phyloP scores from a whole-genome alignment of 2,888 invertebrate genomes.

The Drosophila ochracea region DNA sequence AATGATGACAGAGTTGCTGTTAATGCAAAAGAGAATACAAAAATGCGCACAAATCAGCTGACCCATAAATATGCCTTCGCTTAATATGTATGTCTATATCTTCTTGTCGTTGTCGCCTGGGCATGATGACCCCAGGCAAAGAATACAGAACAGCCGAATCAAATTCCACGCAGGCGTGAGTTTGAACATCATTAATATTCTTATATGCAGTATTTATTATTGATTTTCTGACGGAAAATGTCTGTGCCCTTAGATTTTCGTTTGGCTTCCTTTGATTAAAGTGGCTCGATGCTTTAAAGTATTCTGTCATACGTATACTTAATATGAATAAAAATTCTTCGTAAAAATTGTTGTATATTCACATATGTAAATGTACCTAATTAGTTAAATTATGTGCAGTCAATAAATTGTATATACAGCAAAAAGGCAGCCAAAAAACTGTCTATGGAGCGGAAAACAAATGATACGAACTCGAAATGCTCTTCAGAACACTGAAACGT shows the following conservation, averaged over 20 bases:
- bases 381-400: constrained; percentile 59
- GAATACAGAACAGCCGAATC: constrained; percentile 31
- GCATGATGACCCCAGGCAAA: constrained; percentile 42
- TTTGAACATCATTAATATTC: constrained; percentile 53
- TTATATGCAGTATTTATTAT: constrained; percentile 64
- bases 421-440: constrained; percentile 30
- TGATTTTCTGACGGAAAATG: constrained; percentile 60
- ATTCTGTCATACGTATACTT: constrained; percentile 24
- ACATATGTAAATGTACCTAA: constrained; percentile 56
- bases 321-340: constrained; percentile 21
- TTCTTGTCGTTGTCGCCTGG: constrained; percentile 31
- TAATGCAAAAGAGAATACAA: constrained; percentile 57
- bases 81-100: constrained; percentile 49
- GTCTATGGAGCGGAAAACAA: constrained; percentile 7
- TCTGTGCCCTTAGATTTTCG: constrained; percentile 5
- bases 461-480: constrained; percentile 12
- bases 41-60: constrained; percentile 46
- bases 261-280: constrained; percentile 27
- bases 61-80: constrained; percentile 55
- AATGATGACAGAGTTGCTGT: constrained; percentile 69
- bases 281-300: constrained; percentile 35
- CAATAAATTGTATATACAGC: constrained; percentile 34
- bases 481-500: background rate
- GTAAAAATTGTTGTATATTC: constrained; percentile 44
- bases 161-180: constrained; percentile 55